Conservation (phyloP, 92 coral and sea anemone species). For the Pocillopora grandis region DNA sequence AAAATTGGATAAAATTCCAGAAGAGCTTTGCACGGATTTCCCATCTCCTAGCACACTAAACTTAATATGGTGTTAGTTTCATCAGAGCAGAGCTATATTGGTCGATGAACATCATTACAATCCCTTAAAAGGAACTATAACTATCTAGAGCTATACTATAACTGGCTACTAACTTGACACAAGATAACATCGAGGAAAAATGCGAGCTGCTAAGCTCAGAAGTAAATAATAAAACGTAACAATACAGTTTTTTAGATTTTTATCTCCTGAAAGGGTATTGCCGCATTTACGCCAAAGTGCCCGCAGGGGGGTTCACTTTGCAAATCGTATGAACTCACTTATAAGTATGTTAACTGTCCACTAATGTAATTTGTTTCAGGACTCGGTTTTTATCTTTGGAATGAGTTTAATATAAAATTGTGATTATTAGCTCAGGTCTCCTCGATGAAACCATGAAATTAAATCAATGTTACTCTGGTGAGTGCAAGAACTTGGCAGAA, state of each 20-base stretch:
- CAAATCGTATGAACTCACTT: no score
- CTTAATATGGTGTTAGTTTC: not conserved
- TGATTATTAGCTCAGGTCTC: no score
- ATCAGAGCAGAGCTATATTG: not conserved
- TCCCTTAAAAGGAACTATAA: not conserved
- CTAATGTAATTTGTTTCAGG: no score
- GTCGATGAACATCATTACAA: not conserved
- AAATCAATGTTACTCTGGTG: no score
- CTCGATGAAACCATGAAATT: no score
- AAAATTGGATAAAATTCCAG: not conserved
- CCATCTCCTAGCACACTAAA: not conserved
- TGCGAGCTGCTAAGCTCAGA: no score
- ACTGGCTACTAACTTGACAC: not conserved
- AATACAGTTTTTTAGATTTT: not conserved
- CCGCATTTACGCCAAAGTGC: not conserved
- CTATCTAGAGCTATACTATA: no score
- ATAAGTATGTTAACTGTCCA: no score
- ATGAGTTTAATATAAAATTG: no score
- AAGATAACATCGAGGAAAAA: not conserved
- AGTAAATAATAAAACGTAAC: not conserved
- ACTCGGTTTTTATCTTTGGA: no score
- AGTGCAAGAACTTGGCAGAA: no score
- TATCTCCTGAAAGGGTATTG: not conserved
- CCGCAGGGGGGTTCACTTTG: no score
- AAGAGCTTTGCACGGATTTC: not conserved